Evolutionary conservation across 2,888 invertebrate species (phyloP), one percentile per base, ranked within the genome.

Genomic region (Trichogramma evanescens): DNA sequence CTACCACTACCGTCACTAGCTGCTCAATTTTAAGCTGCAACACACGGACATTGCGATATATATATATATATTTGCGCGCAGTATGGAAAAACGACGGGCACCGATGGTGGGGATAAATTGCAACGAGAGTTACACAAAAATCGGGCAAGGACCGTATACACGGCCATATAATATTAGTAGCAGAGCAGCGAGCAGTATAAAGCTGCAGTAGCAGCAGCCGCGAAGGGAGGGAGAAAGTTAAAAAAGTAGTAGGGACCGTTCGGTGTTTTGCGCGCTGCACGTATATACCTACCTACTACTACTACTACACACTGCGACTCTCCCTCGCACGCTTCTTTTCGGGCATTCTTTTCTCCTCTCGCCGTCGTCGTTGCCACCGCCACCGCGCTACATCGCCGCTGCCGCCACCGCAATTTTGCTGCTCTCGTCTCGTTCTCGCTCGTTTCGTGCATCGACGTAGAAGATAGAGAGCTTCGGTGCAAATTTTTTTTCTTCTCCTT

Each of bases 381-480:
- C 38, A 40, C 6, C 50, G 52, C n/a, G 46, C 13, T 54, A 48
- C 54, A 41, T 42, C 58, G 49, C 46, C 44, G 46, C 8, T 67
- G 68, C 67, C 68, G 67, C 67, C 68, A 66, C 63, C 63, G 67
- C 67, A 67, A 67, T 67, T 67, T 62, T 65, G 58, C 53, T 40
- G 48, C 49, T 58, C 61, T 58, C 56, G 51, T 51, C 52, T 42
- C 48, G 42, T 41, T 44, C 53, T 50, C 55, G 50, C 58, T 57
- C 55, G 53, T 56, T 61, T 61, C 58, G 57, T 61, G 54, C 50
- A 50, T 50, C 41, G 48, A 48, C 42, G 50, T 8, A 46, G 13
- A 2, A 26, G 26, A 26, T 0, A 26, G 1, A 26, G 26, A 26
- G 26, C 26, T 26, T 26, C 26, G 26, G 26, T 26, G 26, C 26